Percentiles rank a stretch among this genome's conserved stretches.
Conservation (phyloP, 2,888 invertebrate species). For the Mythimna ferrago region DNA sequence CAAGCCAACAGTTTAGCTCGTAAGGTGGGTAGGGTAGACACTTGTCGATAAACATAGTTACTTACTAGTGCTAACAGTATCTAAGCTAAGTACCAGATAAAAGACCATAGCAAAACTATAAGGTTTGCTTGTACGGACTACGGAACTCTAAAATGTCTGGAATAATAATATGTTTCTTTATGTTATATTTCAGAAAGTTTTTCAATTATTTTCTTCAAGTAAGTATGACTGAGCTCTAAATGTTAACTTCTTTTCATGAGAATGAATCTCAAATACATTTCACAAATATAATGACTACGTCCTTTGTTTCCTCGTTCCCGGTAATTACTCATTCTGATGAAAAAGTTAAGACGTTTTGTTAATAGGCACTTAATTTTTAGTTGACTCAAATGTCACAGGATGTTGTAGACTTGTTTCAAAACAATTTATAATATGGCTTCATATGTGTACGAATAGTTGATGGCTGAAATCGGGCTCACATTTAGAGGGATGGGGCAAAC, state of each 20-base stretch:
- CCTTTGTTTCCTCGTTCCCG: conserved; percentile 3
- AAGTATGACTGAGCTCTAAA: conserved; percentile 6
- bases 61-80: no score
- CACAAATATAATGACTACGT: conserved; percentile 9
- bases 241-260: conserved; percentile 4
- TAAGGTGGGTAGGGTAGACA: no score
- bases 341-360: not conserved
- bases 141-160: no score
- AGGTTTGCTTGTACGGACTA: no score
- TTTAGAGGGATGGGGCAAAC: no score
- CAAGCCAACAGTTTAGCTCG: no score
- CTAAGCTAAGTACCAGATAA: no score
- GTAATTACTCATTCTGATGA: conserved; percentile 11
- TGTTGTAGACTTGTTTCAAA: not conserved
- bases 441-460: not conserved
- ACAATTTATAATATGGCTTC: not conserved
- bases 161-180: not conserved
- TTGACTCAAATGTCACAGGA: not conserved
- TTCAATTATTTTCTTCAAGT: conserved; percentile 21
- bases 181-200: conserved; percentile 18
- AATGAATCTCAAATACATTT: conserved; percentile 11
- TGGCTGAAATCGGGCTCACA: no score
- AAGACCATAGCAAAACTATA: no score
- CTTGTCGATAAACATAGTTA: no score
- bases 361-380: not conserved